Conservation (phyloP, 2,113 vertebrate genomes). For the Psittacus erithacus region DNA sequence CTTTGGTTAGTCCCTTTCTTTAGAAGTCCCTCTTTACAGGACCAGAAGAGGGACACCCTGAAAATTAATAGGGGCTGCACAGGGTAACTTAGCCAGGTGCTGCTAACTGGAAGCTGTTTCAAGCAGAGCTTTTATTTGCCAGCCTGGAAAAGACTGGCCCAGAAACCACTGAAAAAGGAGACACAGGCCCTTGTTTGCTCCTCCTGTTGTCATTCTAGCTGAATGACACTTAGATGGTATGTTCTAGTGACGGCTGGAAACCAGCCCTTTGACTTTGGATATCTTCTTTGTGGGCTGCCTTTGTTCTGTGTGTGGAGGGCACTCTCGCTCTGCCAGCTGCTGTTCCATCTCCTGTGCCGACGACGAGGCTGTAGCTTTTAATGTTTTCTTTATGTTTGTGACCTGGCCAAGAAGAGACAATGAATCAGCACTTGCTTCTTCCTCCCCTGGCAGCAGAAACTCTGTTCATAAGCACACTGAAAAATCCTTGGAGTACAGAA, state of each 20-base stretch:
- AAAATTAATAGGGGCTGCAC: constrained; percentile 1
- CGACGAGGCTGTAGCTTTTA: constrained; percentile 78
- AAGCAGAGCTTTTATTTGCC: constrained; percentile 27
- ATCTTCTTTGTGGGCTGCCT: constrained; percentile 85
- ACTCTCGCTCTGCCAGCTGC: constrained; percentile 79
- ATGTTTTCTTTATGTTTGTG: constrained; percentile 82
- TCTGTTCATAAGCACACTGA: neutral
- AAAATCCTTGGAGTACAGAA: neutral
- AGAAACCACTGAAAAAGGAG: constrained; percentile 73
- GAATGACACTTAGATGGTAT: constrained; percentile 65
- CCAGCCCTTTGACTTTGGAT: constrained; percentile 87
- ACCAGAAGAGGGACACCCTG: constrained; percentile 22
- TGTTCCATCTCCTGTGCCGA: constrained; percentile 81
- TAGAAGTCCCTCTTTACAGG: neutral
- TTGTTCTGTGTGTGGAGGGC: constrained; percentile 78
- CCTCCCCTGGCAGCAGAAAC: constrained; percentile 56
- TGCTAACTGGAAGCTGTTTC: constrained; percentile 34
- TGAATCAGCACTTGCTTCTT: constrained; percentile 69
- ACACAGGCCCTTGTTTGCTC: constrained; percentile 48
- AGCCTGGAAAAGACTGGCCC: constrained; percentile 58
- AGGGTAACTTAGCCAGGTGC: constrained; percentile 53
- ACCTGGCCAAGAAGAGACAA: constrained; percentile 73
- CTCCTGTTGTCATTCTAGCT: constrained; percentile 56
- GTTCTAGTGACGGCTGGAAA: constrained; percentile 85
- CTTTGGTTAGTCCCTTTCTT: neutral